Conservation (phyloP, 2,888 invertebrate genomes). For the Pegoplata infirma region DNA sequence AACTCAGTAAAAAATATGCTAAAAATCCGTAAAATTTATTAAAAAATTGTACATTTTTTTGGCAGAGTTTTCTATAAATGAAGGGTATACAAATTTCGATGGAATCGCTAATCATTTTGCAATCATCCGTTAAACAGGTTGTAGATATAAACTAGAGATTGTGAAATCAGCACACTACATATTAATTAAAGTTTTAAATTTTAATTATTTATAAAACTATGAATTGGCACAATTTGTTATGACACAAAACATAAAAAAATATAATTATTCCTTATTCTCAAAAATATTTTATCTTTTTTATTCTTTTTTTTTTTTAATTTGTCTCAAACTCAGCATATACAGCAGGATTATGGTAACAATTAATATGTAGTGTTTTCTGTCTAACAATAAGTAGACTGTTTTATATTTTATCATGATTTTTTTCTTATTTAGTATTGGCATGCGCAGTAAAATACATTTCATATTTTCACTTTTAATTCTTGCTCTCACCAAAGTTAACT, state of each 20-base stretch:
- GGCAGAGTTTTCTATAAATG: too few relatives aligned
- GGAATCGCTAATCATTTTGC: too few relatives aligned
- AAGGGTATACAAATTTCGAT: too few relatives aligned
- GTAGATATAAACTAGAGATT: too few relatives aligned
- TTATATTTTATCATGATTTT: background rate
- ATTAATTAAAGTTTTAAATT: too few relatives aligned
- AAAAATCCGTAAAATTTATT: too few relatives aligned
- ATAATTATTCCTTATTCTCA: background rate
- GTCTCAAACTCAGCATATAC: background rate
- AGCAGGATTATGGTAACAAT: conserved; percentile 1
- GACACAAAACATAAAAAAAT: conserved; percentile 18
- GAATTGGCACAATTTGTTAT: conserved; percentile 39
- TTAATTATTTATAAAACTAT: conserved; percentile 41
- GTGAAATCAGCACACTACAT: background rate
- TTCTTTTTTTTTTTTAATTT: too few relatives aligned
- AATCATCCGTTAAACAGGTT: too few relatives aligned
- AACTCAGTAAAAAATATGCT: too few relatives aligned
- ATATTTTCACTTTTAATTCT: too few relatives aligned
- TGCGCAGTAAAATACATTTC: conserved; percentile 15
- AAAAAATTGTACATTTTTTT: too few relatives aligned
- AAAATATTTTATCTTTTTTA: conserved; percentile 29
- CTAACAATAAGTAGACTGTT: background rate
- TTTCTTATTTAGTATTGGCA: background rate
- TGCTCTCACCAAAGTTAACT: background rate
- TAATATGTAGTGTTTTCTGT: conserved; percentile 9